A percentile compares a stretch with the other conserved stretches of the same genome.
phyloP scores from a whole-genome alignment of 2,888 invertebrate species.

The Tipula unca region DNA sequence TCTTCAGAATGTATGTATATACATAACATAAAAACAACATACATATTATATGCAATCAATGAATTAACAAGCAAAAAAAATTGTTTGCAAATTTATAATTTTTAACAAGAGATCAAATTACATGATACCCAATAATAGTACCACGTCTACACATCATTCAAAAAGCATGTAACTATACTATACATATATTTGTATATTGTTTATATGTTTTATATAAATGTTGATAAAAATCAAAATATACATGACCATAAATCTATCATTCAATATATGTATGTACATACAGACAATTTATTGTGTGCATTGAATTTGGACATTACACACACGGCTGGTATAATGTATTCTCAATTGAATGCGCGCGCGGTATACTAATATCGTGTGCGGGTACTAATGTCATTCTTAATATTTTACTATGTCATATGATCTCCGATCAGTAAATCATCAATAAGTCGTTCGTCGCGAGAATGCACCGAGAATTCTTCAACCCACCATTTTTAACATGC shows the following conservation, averaged over 20 bases:
- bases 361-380: not conserved
- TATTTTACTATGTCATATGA: not conserved
- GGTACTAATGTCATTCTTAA: not conserved
- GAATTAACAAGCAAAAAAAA: not conserved
- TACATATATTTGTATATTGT: not conserved
- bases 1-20: not conserved
- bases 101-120: constrained; percentile 2
- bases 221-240: not conserved
- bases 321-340: not conserved
- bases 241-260: not conserved
- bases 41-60: not conserved
- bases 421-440: not conserved
- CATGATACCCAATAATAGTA: not conserved
- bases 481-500: not conserved
- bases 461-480: not conserved
- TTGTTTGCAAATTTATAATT: not conserved
- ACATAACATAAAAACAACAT: not conserved
- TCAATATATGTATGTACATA: too few relatives aligned
- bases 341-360: not conserved
- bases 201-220: not conserved
- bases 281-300: not conserved
- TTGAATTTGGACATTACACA: not conserved
- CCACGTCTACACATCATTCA: constrained; percentile 8
- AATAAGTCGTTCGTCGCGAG: not conserved
- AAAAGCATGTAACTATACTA: not conserved